Base-by-base conservation (phyloP, 2,797 vertebrate species). In the Diplodus puntazzo region DNA sequence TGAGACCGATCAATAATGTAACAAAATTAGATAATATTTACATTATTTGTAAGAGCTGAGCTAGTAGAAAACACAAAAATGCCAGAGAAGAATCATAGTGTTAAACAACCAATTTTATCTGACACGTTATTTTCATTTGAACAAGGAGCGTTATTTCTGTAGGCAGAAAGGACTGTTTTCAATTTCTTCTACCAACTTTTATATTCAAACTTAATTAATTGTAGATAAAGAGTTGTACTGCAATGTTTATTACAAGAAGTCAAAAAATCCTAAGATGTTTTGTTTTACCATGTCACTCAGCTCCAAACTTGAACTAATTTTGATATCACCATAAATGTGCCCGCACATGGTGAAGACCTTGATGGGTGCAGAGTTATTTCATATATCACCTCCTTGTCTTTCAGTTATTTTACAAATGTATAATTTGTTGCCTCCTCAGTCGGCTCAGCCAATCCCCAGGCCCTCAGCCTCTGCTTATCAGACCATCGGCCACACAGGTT, bases 401-500 rank as follows among this genome's bases (percentile, higher is more conserved):
- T 49, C 17, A 74, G 45, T 63, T 68, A 46, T 39, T 65, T 57
- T 8, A 45, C n/a, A 55, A 16, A 17, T 68, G 3, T 54, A 4
- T 66, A 11, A 14, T 61, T 21, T 23, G 0, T 1, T 42, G 17
- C 54, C 10, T 62, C 46, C 48, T 50, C 61, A 95, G 95, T 80
- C 91, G 17, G 59, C 88, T 42, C 94, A 94, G 74, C 86, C 92
- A 27, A 85, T 86, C 48, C 79, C 83, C 42, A 80, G 93, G 18
- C 83, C 87, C 46, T 59, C 85, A 0, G 50, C 88, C 57, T 94
- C 93, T 55, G 82, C 94, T 55, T 96, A 95, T 72, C 95, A 95
- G 81, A 94, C 95, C 14, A 88, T 94, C 69, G 39, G 91, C 79
- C 86, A 92, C 70, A n/a, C 23, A 39, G 92, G 89, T 4, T 86